A percentile compares a stretch with the other conserved stretches of the same genome.
Conservation (phyloP, 2,797 vertebrate genomes). For the Ctenopoma kingsleyae region DNA sequence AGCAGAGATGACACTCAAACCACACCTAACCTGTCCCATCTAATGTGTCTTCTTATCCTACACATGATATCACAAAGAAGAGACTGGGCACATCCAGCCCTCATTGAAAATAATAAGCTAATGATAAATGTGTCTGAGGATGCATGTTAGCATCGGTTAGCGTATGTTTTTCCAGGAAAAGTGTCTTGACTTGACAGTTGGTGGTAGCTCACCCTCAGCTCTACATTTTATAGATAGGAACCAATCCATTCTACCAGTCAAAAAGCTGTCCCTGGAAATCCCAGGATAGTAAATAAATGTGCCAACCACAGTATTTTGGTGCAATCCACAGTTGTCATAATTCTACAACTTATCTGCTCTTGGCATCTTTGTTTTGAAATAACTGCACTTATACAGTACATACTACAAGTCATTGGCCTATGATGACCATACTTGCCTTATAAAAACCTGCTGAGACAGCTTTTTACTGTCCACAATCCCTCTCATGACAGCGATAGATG, state of each 20-base stretch:
- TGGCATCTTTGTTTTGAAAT: slow-evolving; percentile 2
- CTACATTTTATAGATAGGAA: slow-evolving; percentile 2
- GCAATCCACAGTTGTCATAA: not conserved
- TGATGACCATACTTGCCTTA: slow-evolving; percentile 21
- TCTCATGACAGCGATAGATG: slow-evolving; percentile 20
- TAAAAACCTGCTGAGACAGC: slow-evolving; percentile 25
- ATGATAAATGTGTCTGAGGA: not conserved
- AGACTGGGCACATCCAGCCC: not conserved
- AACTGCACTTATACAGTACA: not conserved
- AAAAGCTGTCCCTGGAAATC: not conserved
- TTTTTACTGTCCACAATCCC: slow-evolving; percentile 10
- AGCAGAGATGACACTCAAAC: slow-evolving; percentile 13
- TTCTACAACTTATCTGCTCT: not conserved
- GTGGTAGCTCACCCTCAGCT: not conserved
- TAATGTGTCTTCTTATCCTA: slow-evolving; percentile 12
- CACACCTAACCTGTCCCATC: slow-evolving; percentile 19
- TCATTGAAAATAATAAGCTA: slow-evolving; percentile 11
- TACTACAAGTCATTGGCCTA: not conserved
- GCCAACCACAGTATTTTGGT: not conserved
- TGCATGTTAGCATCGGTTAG: not conserved
- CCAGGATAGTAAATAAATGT: not conserved
- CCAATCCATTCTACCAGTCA: not conserved
- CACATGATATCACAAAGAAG: slow-evolving; percentile 2
- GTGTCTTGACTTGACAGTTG: not conserved
- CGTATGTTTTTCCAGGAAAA: not conserved